A percentile compares a stretch with the other conserved stretches of the same genome.
Evolutionary conservation across 2,888 invertebrate species (phyloP).

Genomic region (Lasioglossum malachurum): DNA sequence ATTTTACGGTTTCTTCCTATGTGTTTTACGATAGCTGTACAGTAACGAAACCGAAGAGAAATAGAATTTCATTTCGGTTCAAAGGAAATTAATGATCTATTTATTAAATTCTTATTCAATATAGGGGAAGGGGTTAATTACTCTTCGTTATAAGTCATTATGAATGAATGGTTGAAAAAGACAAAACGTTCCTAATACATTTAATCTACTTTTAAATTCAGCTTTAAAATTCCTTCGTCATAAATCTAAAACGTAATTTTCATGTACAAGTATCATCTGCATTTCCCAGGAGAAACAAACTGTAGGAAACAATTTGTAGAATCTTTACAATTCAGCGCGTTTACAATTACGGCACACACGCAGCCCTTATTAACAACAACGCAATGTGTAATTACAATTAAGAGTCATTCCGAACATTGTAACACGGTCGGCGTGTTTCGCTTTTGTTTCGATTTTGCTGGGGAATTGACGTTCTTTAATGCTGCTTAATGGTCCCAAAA

Average conservation of each 20-base stretch:
- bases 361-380: not conserved
- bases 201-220: not conserved
- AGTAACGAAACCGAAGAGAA: not conserved
- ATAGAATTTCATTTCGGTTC: not conserved
- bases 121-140: too few species aligned
- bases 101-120: too few species aligned
- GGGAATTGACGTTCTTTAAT: not conserved
- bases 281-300: not conserved
- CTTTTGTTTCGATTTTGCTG: not conserved
- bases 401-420: not conserved
- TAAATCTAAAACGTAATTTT: not conserved
- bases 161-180: too few species aligned
- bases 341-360: not conserved
- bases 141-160: too few species aligned
- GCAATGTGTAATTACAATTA: not conserved
- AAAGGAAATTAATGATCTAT: not conserved
- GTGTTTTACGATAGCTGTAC: too few species aligned
- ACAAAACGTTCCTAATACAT: not conserved
- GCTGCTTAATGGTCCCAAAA: not conserved
- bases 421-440: not conserved
- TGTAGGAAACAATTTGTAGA: not conserved
- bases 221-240: not conserved
- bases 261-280: not conserved
- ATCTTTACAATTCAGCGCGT: not conserved
- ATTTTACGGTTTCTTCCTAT: not conserved